Percentiles rank a stretch among this genome's conserved stretches.
Conservation (phyloP, 92 coral and sea anemone genomes). For the Isaurus tuberculatus region DNA sequence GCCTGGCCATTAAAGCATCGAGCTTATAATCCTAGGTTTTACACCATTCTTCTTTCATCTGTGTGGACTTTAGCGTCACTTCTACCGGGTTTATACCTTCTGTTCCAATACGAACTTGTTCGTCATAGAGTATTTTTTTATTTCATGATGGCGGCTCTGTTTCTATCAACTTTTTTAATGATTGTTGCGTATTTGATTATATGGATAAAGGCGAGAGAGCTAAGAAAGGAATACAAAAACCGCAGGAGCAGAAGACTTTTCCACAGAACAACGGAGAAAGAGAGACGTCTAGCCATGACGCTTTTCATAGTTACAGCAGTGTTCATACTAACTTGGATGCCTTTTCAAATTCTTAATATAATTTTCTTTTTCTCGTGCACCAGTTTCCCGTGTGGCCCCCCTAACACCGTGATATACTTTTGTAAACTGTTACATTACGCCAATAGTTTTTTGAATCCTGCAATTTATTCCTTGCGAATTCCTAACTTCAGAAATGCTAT, state of each 20-base stretch:
- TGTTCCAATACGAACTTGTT: conserved; percentile 65
- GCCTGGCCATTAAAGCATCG: conserved; percentile 82
- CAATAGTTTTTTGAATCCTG: conserved; percentile 79
- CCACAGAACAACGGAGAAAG: conserved; percentile 60
- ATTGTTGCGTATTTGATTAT: conserved; percentile 72
- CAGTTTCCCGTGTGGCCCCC: conserved; percentile 69
- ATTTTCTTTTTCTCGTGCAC: conserved; percentile 70
- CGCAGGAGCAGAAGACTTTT: conserved; percentile 36
- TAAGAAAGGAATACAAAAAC: conserved; percentile 25
- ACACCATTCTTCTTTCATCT: conserved; percentile 62
- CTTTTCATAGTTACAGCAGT: conserved; percentile 89
- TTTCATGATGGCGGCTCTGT: conserved; percentile 73
- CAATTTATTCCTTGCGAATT: conserved; percentile 80
- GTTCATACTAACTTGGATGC: conserved; percentile 80
- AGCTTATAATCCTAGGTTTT: conserved; percentile 63
- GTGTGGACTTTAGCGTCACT: conserved; percentile 81
- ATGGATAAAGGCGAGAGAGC: conserved; percentile 62
- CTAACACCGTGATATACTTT: conserved; percentile 62
- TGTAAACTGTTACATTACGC: conserved; percentile 81
- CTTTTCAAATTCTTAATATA: conserved; percentile 81
- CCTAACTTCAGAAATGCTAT: conserved; percentile 75
- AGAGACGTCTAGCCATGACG: conserved; percentile 73
- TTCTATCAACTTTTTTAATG: conserved; percentile 77
- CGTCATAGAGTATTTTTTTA: conserved; percentile 81
- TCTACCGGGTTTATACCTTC: conserved; percentile 73